Evolutionary conservation across 2,888 invertebrate genomes (phyloP), one percentile per base, ranked within the genome.

Genomic region (Drosophila niveifrons): DNA sequence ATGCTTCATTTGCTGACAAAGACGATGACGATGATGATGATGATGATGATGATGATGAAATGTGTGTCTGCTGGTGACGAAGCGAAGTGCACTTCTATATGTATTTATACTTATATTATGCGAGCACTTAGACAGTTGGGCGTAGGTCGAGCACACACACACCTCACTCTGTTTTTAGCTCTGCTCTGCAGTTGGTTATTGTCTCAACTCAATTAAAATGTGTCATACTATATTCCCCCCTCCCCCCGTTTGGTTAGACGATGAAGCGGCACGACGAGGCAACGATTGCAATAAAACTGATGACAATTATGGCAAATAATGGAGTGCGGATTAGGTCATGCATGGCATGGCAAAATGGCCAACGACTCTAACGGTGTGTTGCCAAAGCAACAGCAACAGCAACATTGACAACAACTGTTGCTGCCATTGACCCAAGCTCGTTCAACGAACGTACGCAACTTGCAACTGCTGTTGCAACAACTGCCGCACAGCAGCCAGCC

Each of bases 281-380:
- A 31, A 9, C 31, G 2, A 31, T 10, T 62, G 69, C 74, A 66
- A 73, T 73, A 73, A 66, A 63, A 44, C 59, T 57, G 70, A 28
- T 76, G 74, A 76, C 76, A 78, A 76, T 66, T 76, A 78, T 78
- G 80, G 65, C 65, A 68, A 57, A 66, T 72, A 72, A 68, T 68
- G 56, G 65, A 68, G 65, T 66, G 79, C 65, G 70, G 73, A 77
- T 77, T 77, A 78, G 78, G 78, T 78, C 78, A 80, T 80, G 80
- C 78, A 73, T 80, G 65, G 80, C 78, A 73, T 80, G 65, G 67
- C 64, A 65, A 78, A 66, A 48, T 68, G 66, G 65, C 57, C 62
- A 75, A 75, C 72, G 58, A 70, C 65, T 78, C 65, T 75, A 75
- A 66, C 76, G 65, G 66, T 41, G 53, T 41, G 51, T 41, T 56